Evolutionary conservation across 2,888 invertebrate genomes (phyloP).

Genomic region (Alviniconcha strummeri): DNA sequence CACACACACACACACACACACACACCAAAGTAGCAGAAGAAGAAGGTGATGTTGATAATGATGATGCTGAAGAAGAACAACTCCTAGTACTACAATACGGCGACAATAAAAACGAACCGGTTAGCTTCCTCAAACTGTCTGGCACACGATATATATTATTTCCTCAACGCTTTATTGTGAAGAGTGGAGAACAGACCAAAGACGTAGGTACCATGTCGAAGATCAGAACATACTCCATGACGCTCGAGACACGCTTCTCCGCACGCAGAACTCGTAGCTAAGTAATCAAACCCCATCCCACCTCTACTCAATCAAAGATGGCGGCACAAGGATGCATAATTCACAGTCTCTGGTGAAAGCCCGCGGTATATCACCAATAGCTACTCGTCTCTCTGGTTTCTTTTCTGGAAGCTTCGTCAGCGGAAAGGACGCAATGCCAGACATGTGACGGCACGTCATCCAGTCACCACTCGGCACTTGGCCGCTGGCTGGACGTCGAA

Average conservation of each 20-base stretch:
- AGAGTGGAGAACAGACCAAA: too few species aligned
- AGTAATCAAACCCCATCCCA: not conserved
- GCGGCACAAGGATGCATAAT: slow-evolving; percentile 13
- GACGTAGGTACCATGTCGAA: too few species aligned
- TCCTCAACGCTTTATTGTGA: not conserved
- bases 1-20: not conserved
- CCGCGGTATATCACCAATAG: slow-evolving; percentile 19
- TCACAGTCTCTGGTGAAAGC: not conserved
- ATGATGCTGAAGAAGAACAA: too few species aligned
- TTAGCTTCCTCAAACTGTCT: not conserved
- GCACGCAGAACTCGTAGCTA: not conserved
- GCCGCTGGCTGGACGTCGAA: not conserved
- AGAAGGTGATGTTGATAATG: too few species aligned
- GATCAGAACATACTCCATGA: too few species aligned
- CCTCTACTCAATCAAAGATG: not conserved
- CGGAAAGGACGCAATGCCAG: slow-evolving; percentile 4
- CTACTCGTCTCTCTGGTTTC: not conserved
- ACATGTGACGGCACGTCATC: not conserved
- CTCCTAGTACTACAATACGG: too few species aligned
- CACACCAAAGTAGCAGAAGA: not conserved
- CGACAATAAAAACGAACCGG: not conserved
- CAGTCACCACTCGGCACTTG: not conserved
- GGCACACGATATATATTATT: not conserved
- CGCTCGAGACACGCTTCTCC: not conserved
- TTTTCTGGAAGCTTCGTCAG: not conserved